Base-by-base conservation (phyloP, 2,797 vertebrate species). In the Brachymystax lenok region DNA sequence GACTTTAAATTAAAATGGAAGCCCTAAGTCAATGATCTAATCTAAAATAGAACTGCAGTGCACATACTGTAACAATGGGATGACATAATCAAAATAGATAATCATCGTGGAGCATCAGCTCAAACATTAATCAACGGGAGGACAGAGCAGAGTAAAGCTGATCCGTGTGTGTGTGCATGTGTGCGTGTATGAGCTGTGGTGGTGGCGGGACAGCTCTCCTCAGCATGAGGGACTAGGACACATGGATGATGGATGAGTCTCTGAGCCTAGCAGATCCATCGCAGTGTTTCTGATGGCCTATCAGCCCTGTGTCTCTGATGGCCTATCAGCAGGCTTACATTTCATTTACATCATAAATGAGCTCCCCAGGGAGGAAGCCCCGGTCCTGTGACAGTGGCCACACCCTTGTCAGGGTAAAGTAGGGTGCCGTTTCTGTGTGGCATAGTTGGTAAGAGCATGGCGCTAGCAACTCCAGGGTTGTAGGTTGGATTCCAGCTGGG, bases 331-430 rank as follows among this genome's bases (percentile, higher is more conserved):
- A 84, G 82, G 82, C 84, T 88, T 85, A 84, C 86, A 84, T 90
- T 90, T 92, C 85, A 90, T 92, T 91, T 92, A 83, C 86, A 87
- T 91, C 89, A 88, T 92, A 88, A 90, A 91, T 91, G 80, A 91
- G 19, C 66, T 84, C 80, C 87, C 86, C 56, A 2, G 75, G 83
- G 82, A 61, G 81, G 83, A 80, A 80, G 80, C 19, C 77, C 84
- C 85, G 88, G 88, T 87, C 82, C 79, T 76, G 78, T 83, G 83
- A 89, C 81, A 84, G 77, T 86, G 80, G 84, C 85, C 81, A 86
- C 83, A 77, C 79, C 82, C 80, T 66, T 5, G 74, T 80, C 84
- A 88, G 82, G 77, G 73, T 24, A 2, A 80, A 74, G 79, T 68
- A 35, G 68, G 64, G 82, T 78, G 59, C 79, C 40, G 74, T 21